These are phyloP conservation scores for Solenopsis invicta DNA, from an alignment of 1,140 invertebrate genomes.

Conservation along the genomic window DNA sequence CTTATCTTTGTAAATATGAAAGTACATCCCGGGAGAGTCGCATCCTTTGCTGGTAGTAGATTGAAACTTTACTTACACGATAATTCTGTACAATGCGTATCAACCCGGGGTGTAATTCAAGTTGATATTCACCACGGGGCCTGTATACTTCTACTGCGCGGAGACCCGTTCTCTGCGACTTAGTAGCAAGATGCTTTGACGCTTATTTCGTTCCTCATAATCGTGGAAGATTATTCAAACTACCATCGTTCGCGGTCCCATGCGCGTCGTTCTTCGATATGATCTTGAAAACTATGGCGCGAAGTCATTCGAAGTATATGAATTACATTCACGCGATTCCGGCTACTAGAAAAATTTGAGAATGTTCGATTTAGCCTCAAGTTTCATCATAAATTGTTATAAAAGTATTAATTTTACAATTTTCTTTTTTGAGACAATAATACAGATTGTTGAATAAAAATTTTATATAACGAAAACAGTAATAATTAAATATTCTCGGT, in stretches of 20 bases:
- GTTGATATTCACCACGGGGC: conserved; percentile 79
- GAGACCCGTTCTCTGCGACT: conserved; percentile 57
- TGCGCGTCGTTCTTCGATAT: conserved; percentile 48
- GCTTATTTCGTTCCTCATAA: conserved; percentile 70
- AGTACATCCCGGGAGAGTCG: conserved; percentile 62
- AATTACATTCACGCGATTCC: conserved; percentile 5
- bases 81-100: conserved; percentile 77
- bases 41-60: conserved; percentile 75
- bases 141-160: conserved; percentile 66
- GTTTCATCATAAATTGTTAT: background rate
- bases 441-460: background rate
- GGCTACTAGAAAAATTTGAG: background rate
- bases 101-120: conserved; percentile 76
- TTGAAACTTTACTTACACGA: conserved; percentile 81
- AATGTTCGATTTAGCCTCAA: background rate
- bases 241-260: conserved; percentile 54
- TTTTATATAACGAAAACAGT: background rate
- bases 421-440: background rate
- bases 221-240: conserved; percentile 70
- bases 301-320: conserved; percentile 53
- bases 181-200: conserved; percentile 51
- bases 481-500: no score
- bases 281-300: conserved; percentile 52
- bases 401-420: background rate
- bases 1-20: conserved; percentile 59